These are phyloP conservation scores for Okapia johnstoni DNA, from an alignment of 2,113 vertebrate species.

Conservation along the genomic window DNA sequence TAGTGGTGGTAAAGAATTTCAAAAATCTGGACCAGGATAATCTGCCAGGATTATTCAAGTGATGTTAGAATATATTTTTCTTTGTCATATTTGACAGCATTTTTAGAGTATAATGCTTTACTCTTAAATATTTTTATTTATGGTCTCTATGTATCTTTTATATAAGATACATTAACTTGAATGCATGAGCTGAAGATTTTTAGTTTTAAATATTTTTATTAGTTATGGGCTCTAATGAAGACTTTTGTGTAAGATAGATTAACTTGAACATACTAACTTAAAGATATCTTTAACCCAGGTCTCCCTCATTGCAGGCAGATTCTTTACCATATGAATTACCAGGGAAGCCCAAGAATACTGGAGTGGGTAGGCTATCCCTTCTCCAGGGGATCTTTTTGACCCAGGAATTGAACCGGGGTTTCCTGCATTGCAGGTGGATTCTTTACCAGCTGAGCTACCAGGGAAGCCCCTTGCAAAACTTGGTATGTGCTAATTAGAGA, in stretches of 20 bases:
- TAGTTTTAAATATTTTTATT: background rate
- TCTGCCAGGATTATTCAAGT: background rate
- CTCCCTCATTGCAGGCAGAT: background rate
- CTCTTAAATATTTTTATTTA: background rate
- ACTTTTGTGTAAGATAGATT: background rate
- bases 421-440: background rate
- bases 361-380: background rate
- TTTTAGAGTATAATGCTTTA: background rate
- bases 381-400: background rate
- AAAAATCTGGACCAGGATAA: background rate
- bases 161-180: background rate
- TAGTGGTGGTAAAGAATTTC: background rate
- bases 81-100: background rate
- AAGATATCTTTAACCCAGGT: background rate
- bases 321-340: background rate
- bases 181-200: background rate
- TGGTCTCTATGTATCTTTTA: background rate
- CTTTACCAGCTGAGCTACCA: background rate
- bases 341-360: background rate
- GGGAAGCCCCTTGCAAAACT: background rate
- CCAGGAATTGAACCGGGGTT: background rate
- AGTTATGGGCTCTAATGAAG: background rate
- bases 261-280: background rate
- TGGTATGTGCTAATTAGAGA: background rate
- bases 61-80: background rate